A percentile compares a stretch with the other conserved stretches of the same genome.
These are phyloP conservation scores for Elymnias hypermnestra DNA, from an alignment of 1,140 invertebrate species.

Conservation along the genomic window DNA sequence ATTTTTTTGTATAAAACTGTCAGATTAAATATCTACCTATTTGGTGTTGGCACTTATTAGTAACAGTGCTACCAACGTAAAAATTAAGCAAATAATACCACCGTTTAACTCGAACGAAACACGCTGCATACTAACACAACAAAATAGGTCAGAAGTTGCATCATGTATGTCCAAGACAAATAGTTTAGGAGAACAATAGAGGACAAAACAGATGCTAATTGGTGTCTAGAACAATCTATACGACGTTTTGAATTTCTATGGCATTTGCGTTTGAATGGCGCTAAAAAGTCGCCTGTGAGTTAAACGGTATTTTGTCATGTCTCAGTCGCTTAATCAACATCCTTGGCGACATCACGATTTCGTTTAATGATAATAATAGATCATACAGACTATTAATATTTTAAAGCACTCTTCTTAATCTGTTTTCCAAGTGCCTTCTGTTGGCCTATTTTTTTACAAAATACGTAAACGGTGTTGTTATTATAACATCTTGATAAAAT, in stretches of 20 bases:
- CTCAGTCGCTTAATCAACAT: not conserved
- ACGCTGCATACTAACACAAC: conserved; percentile 16
- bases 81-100: conserved; percentile 1
- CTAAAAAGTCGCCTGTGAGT: conserved; percentile 6
- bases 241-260: conserved; percentile 18
- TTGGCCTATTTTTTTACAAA: too few relatives aligned
- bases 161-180: conserved; percentile 18
- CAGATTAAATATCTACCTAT: too few relatives aligned
- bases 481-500: too few relatives aligned
- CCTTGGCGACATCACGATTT: conserved; percentile 12
- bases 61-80: too few relatives aligned
- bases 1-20: too few relatives aligned
- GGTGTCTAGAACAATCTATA: conserved; percentile 25
- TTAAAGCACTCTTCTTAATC: too few relatives aligned
- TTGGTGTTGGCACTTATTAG: too few relatives aligned
- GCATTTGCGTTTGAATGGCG: conserved; percentile 31
- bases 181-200: conserved; percentile 20
- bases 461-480: too few relatives aligned
- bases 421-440: too few relatives aligned
- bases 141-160: conserved; percentile 27
- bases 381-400: too few relatives aligned
- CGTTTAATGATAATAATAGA: not conserved
- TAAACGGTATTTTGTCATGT: conserved; percentile 8
- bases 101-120: not conserved
- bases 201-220: conserved; percentile 29